phyloP scores from a whole-genome alignment of 2,797 vertebrate species.

The Lacerta agilis region DNA sequence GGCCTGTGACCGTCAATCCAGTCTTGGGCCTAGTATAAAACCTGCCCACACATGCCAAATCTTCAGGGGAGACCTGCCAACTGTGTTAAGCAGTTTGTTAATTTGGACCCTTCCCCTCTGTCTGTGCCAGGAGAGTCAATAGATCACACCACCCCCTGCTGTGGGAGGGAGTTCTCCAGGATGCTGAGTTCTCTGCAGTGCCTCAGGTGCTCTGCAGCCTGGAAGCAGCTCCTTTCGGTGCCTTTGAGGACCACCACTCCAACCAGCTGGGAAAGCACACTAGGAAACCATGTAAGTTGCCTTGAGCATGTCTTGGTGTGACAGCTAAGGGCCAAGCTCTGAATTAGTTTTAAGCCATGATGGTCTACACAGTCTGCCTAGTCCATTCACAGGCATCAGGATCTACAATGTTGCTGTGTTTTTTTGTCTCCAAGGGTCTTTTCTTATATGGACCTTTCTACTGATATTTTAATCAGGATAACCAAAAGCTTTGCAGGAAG shows the following conservation, averaged over 20 bases:
- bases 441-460: not conserved
- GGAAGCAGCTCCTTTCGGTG: not conserved
- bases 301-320: not conserved
- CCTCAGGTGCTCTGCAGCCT: not conserved
- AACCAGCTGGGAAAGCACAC: not conserved
- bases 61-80: not conserved
- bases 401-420: not conserved
- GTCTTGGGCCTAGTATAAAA: not conserved
- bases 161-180: not conserved
- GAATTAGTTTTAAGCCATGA: not conserved
- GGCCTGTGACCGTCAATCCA: not conserved
- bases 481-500: not conserved
- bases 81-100: not conserved
- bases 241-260: not conserved
- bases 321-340: not conserved
- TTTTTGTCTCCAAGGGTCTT: not conserved
- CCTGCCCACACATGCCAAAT: not conserved
- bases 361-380: too few relatives aligned
- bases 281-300: not conserved
- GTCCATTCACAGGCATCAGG: not conserved
- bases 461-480: not conserved
- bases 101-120: not conserved
- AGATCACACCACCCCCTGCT: not conserved
- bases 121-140: not conserved
- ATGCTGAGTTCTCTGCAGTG: not conserved